These are phyloP conservation scores for Glaucopsyche alexis DNA, from an alignment of 2,888 invertebrate species.

Conservation along the genomic window DNA sequence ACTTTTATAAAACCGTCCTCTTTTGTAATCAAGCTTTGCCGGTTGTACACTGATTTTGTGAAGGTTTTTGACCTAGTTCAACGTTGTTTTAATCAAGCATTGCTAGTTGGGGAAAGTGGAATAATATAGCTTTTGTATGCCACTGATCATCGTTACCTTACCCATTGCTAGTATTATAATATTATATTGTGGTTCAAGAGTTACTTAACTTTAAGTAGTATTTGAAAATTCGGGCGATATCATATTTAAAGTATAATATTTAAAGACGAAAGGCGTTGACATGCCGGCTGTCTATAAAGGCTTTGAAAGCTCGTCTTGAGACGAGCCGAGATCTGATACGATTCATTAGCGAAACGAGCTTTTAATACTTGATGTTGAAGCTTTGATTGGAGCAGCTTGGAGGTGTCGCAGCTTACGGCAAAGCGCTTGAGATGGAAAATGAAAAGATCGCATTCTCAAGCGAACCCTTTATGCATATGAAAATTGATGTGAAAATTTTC, in stretches of 20 bases:
- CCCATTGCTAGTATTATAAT: too few species aligned
- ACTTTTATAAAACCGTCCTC: conserved; percentile 21
- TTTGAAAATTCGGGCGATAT: neutral
- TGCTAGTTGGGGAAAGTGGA: too few species aligned
- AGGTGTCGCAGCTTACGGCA: conserved; percentile 51
- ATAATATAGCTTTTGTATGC: too few species aligned
- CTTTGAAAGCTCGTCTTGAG: conserved; percentile 54
- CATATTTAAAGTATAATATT: too few species aligned
- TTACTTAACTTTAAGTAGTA: neutral
- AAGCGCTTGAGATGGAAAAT: conserved; percentile 34
- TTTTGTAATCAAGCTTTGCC: conserved; percentile 10
- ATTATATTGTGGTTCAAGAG: neutral
- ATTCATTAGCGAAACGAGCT: conserved; percentile 79
- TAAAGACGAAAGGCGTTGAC: neutral
- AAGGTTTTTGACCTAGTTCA: too few species aligned
- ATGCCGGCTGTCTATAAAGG: conserved; percentile 53
- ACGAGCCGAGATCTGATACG: conserved; percentile 76
- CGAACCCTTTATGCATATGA: conserved; percentile 12
- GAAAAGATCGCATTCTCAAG: conserved; percentile 31
- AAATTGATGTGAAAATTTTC: neutral
- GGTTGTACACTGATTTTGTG: neutral
- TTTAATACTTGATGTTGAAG: conserved; percentile 72
- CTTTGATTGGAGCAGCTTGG: conserved; percentile 72
- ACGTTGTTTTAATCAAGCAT: too few species aligned
- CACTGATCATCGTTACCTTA: too few species aligned